Percentiles rank a stretch among this genome's conserved stretches.
Evolutionary conservation across 2,113 vertebrate species (phyloP).

Genomic region (Anguilla rostrata): DNA sequence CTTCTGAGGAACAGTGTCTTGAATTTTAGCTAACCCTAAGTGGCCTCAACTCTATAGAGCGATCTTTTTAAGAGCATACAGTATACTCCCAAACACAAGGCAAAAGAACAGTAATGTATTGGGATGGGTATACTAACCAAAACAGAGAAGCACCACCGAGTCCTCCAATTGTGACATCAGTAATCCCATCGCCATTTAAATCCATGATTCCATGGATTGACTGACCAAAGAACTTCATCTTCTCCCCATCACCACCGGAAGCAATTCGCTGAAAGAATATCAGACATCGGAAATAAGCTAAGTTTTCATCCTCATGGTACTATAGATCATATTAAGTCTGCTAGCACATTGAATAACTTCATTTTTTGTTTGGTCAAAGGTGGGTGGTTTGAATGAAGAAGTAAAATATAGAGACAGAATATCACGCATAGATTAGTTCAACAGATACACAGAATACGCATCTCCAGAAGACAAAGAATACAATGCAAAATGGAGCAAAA

Average conservation of each 20-base stretch:
- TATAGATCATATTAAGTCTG: neutral
- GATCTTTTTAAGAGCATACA: neutral
- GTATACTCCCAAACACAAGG: neutral
- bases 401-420: neutral
- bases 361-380: neutral
- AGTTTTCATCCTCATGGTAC: neutral
- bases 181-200: conserved; percentile 88
- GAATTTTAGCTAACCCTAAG: neutral
- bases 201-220: conserved; percentile 96
- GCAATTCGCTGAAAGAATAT: conserved; percentile 78
- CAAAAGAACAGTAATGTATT: too few species aligned
- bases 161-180: conserved; percentile 93
- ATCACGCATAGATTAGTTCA: neutral
- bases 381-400: too few species aligned
- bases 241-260: conserved; percentile 86
- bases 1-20: neutral
- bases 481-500: neutral
- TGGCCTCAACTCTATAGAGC: neutral
- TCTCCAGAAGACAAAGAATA: neutral
- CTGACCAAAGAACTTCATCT: conserved; percentile 93
- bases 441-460: neutral
- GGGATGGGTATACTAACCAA: conserved; percentile 75
- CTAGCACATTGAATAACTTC: neutral
- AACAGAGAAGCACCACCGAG: conserved; percentile 92
- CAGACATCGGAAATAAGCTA: neutral